These are phyloP conservation scores for Trididemnum nubilum DNA, from an alignment of 23 tunicate genomes.

Conservation along the genomic window DNA sequence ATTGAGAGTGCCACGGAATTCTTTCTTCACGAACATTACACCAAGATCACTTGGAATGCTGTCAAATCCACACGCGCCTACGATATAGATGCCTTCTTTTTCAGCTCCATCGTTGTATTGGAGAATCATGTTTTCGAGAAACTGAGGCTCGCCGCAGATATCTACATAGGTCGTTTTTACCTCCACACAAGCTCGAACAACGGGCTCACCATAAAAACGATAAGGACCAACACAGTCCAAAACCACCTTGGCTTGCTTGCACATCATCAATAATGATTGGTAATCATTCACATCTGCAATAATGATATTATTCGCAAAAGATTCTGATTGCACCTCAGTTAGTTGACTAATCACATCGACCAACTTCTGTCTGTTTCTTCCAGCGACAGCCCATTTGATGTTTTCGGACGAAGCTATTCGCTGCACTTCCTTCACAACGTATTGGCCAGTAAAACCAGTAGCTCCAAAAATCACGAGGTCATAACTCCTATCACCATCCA, in stretches of 20 bases:
- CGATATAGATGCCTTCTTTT: constrained; percentile 51
- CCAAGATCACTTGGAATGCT: constrained; percentile 94
- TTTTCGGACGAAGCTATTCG: constrained; percentile 18
- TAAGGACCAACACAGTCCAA: constrained; percentile 95
- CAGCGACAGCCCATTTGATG: constrained; percentile 82
- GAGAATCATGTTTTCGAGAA: constrained; percentile 72
- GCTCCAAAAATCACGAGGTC: constrained; percentile 93
- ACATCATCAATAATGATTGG: constrained; percentile 65
- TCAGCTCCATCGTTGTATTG: constrained; percentile 83
- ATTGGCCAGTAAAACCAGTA: constrained; percentile 94
- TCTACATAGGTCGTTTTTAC: constrained; percentile 76
- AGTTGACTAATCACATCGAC: constrained; percentile 11
- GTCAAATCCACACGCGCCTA: constrained; percentile 96
- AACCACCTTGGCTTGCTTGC: constrained; percentile 62
- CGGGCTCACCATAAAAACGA: constrained; percentile 87
- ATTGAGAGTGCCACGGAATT: constrained; percentile 61
- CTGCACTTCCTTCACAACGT: constrained; percentile 70
- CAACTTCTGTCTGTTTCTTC: constrained; percentile 63
- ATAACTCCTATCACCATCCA: constrained; percentile 37
- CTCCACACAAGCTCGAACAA: constrained; percentile 87
- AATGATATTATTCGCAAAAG: constrained; percentile 24
- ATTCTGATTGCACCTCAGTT: neutral
- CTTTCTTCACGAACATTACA: constrained; percentile 46
- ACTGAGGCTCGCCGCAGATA: constrained; percentile 94
- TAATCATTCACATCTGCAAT: constrained; percentile 65